Conservation (phyloP, 2,888 invertebrate species). For the Chloromyia formosa region DNA sequence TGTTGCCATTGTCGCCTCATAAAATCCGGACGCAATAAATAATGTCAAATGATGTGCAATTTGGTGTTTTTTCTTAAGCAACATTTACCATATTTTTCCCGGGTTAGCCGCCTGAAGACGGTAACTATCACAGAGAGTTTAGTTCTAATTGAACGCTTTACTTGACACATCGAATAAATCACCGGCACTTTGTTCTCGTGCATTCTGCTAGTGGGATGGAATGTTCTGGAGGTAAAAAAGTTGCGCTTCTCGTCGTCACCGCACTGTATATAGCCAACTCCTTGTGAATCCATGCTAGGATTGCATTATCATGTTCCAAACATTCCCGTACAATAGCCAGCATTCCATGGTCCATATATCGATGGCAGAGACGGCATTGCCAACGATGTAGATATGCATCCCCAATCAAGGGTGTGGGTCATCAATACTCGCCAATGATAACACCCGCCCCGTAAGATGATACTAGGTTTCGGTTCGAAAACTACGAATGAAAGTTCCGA, state of each 20-base stretch:
- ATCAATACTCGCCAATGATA: no score
- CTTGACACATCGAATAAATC: slow-evolving; percentile 64
- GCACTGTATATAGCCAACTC: slow-evolving; percentile 25
- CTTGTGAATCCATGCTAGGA: slow-evolving; percentile 38
- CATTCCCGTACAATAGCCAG: slow-evolving; percentile 19
- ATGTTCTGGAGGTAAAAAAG: slow-evolving; percentile 26
- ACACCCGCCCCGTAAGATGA: no score
- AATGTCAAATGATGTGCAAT: slow-evolving; percentile 44
- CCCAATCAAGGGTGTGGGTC: no score
- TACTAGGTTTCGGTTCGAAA: no score
- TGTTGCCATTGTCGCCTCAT: slow-evolving; percentile 43
- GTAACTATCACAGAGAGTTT: slow-evolving; percentile 43
- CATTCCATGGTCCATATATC: slow-evolving; percentile 5
- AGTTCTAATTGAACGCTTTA: slow-evolving; percentile 65
- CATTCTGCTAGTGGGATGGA: slow-evolving; percentile 33
- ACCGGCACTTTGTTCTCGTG: slow-evolving; percentile 51
- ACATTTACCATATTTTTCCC: slow-evolving; percentile 43
- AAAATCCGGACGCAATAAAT: slow-evolving; percentile 44
- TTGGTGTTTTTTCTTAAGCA: slow-evolving; percentile 36
- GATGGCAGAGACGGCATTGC: neutral
- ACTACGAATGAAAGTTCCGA: no score
- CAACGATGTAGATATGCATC: neutral
- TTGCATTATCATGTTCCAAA: slow-evolving; percentile 33
- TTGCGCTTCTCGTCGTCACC: slow-evolving; percentile 15
- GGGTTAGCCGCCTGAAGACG: slow-evolving; percentile 39